A percentile compares a stretch with the other conserved stretches of the same genome.
These are phyloP conservation scores for Reticulitermes lucifugus DNA, from an alignment of 2,888 invertebrate species.

Conservation along the genomic window DNA sequence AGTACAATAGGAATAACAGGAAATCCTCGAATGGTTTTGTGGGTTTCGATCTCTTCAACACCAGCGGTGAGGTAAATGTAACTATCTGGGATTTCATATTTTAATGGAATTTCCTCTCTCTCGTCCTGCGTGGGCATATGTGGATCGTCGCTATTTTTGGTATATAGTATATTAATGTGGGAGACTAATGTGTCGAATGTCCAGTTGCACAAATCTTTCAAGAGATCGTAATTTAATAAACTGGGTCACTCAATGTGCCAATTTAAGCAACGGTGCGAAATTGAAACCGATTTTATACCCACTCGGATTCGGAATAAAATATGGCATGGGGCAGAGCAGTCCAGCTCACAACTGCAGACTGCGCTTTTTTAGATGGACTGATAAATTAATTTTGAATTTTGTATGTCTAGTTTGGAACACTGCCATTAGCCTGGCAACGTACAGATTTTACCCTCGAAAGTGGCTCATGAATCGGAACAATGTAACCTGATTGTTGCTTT, in stretches of 20 bases:
- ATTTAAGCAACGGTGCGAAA: constrained; percentile 29
- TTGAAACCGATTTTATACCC: constrained; percentile 22
- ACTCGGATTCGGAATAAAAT: constrained; percentile 28
- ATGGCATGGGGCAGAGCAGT: not conserved
- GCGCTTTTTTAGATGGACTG: constrained; percentile 18
- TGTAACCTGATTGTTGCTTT: not conserved
- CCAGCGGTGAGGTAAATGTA: constrained; percentile 2
- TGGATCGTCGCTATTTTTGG: constrained; percentile 24
- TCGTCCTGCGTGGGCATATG: not conserved
- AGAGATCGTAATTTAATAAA: constrained; percentile 33
- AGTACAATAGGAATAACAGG: not conserved
- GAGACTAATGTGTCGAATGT: constrained; percentile 22
- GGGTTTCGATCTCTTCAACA: constrained; percentile 19
- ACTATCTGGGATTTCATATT: constrained; percentile 32
- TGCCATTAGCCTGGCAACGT: constrained; percentile 7
- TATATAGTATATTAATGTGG: constrained; percentile 23
- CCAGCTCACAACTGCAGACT: not conserved
- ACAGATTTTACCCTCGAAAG: not conserved
- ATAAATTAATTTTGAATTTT: constrained; percentile 34
- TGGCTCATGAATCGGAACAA: not conserved
- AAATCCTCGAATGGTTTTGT: not conserved
- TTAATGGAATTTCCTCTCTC: constrained; percentile 15
- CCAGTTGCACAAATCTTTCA: constrained; percentile 30
- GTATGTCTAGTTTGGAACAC: not conserved
- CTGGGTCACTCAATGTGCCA: constrained; percentile 32